Conservation (phyloP, 2,797 vertebrate species). For the Leucoraja ocellata region DNA sequence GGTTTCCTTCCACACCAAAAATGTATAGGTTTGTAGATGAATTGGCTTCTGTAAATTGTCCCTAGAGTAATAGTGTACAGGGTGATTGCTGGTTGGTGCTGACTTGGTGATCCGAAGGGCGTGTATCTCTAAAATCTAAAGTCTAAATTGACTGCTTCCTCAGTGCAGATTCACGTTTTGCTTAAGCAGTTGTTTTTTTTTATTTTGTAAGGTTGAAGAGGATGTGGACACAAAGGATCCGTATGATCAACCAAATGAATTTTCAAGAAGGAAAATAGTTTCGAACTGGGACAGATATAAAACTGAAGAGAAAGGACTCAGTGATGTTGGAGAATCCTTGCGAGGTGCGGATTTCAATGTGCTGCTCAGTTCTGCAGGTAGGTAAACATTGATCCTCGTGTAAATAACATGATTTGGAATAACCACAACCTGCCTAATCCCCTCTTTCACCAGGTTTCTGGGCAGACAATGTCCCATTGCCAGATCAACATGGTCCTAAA, state of each 20-base stretch:
- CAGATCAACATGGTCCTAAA: background rate
- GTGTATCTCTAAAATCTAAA: too few relatives aligned
- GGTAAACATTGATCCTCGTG: slow-evolving; percentile 47
- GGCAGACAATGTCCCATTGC: background rate
- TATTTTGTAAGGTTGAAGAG: slow-evolving; percentile 40
- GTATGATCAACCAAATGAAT: slow-evolving; percentile 55
- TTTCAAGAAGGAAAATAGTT: slow-evolving; percentile 77
- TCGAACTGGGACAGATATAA: slow-evolving; percentile 86
- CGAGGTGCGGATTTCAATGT: slow-evolving; percentile 79
- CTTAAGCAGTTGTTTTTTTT: background rate
- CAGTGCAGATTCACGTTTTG: background rate
- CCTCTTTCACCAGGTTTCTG: background rate
- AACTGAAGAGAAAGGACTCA: slow-evolving; percentile 56
- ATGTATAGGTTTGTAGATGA: too few relatives aligned
- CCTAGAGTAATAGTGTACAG: too few relatives aligned
- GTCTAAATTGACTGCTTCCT: background rate
- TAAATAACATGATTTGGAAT: slow-evolving; percentile 43
- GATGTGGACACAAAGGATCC: slow-evolving; percentile 54
- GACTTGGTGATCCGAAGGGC: too few relatives aligned
- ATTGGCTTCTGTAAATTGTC: too few relatives aligned
- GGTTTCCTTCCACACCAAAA: too few relatives aligned
- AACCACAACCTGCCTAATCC: background rate
- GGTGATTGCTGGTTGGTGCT: too few relatives aligned
- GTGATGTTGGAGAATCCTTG: slow-evolving; percentile 61
- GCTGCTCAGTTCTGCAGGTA: slow-evolving; percentile 78